Evolutionary conservation across 2,113 vertebrate genomes (phyloP).

Genomic region (Microcebus griseorufus): DNA sequence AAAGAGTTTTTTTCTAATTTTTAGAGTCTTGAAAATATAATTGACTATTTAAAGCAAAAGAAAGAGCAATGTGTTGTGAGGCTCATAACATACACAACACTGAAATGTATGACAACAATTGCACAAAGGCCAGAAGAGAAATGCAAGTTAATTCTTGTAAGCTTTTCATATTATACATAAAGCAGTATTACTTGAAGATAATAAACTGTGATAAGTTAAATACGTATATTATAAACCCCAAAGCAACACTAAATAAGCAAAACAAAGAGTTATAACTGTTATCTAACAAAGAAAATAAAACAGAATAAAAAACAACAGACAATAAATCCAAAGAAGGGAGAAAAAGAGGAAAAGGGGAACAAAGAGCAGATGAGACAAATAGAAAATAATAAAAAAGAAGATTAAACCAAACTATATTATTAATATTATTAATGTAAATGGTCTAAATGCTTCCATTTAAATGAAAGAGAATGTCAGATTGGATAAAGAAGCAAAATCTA

Average conservation of each 20-base stretch:
- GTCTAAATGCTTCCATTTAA: neutral
- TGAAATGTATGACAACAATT: neutral
- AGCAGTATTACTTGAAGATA: neutral
- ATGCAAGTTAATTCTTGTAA: neutral
- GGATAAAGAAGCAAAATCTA: neutral
- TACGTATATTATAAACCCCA: neutral
- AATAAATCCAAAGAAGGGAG: neutral
- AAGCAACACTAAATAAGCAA: neutral
- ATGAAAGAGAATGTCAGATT: neutral
- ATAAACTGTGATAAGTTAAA: neutral
- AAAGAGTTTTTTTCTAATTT: neutral
- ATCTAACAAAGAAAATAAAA: neutral
- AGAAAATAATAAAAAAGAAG: neutral
- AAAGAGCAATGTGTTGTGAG: neutral
- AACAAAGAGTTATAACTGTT: neutral
- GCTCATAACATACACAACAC: neutral
- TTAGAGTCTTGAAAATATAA: neutral
- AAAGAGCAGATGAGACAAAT: neutral
- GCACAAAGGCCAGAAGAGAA: neutral
- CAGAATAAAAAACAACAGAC: neutral
- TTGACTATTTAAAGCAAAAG: constrained; percentile 14
- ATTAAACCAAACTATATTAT: neutral
- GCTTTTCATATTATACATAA: neutral
- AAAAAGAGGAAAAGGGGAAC: neutral
- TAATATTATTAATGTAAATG: neutral